Percentiles rank a stretch among this genome's conserved stretches.
Conservation (phyloP, 2,113 vertebrate species). For the Callionymus lyra region DNA sequence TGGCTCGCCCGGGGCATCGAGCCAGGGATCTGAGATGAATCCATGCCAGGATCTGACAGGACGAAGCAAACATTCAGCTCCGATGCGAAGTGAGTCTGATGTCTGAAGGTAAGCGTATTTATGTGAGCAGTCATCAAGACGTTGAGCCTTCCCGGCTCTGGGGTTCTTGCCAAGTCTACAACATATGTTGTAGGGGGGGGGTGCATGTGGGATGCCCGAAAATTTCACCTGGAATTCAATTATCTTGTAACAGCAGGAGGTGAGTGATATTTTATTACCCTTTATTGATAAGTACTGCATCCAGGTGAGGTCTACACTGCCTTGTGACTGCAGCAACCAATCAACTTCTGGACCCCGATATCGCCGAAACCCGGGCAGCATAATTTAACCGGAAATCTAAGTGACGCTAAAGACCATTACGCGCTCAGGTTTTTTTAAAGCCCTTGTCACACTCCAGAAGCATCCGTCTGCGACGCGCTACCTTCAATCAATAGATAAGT, state of each 20-base stretch:
- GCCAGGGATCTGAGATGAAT: slow-evolving; percentile 38
- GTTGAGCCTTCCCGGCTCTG: too few species aligned
- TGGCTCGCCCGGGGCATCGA: slow-evolving; percentile 38
- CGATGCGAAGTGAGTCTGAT: slow-evolving; percentile 17
- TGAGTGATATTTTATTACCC: slow-evolving; percentile 51
- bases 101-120: slow-evolving; percentile 14
- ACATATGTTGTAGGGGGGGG: slow-evolving; percentile 7
- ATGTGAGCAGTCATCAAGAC: too few species aligned
- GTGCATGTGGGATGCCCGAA: slow-evolving; percentile 36
- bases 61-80: slow-evolving; percentile 36
- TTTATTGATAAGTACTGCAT: too few species aligned
- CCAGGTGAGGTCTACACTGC: too few species aligned
- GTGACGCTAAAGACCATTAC: slow-evolving; percentile 65
- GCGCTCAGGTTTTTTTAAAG: slow-evolving; percentile 60
- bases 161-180: too few species aligned
- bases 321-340: too few species aligned
- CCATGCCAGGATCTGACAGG: slow-evolving; percentile 30
- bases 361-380: slow-evolving; percentile 17
- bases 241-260: slow-evolving; percentile 46
- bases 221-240: slow-evolving; percentile 47
- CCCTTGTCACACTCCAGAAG: slow-evolving; percentile 58
- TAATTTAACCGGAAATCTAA: slow-evolving; percentile 63
- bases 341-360: too few species aligned
- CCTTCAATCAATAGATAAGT: slow-evolving; percentile 71
- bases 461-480: slow-evolving; percentile 62